Evolutionary conservation across 2,888 invertebrate species (phyloP).

Genomic region (Acrobeloides nanus): DNA sequence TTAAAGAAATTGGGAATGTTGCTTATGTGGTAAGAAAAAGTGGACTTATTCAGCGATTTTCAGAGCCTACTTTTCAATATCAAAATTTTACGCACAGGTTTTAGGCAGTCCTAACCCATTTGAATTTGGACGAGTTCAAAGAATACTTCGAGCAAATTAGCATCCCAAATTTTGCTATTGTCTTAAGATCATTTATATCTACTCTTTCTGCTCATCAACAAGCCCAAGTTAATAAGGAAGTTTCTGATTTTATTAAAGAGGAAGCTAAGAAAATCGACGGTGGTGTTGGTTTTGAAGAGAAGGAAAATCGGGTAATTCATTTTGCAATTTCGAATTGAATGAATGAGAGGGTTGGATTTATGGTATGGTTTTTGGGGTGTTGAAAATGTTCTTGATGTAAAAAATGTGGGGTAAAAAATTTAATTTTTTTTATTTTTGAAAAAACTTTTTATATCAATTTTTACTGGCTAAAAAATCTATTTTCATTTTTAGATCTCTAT

Average conservation of each 20-base stretch:
- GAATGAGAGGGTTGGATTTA: too few species aligned
- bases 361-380: too few species aligned
- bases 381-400: slow-evolving; percentile 10
- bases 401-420: neutral
- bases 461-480: too few species aligned
- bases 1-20: slow-evolving; percentile 26
- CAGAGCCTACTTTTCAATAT: slow-evolving; percentile 1
- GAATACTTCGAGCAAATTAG: slow-evolving; percentile 25
- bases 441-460: neutral
- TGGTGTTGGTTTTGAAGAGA: too few species aligned
- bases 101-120: slow-evolving; percentile 26
- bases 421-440: neutral
- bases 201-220: slow-evolving; percentile 28
- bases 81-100: too few species aligned
- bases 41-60: slow-evolving; percentile 3
- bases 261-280: too few species aligned
- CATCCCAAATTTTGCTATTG: slow-evolving; percentile 2
- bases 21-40: slow-evolving; percentile 27
- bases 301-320: too few species aligned
- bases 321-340: too few species aligned
- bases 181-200: slow-evolving; percentile 19
- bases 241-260: too few species aligned
- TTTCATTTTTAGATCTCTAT: too few species aligned
- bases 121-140: slow-evolving; percentile 28
- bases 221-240: slow-evolving; percentile 7